Conservation (phyloP, 2,888 invertebrate species). For the Dynastes maya region DNA sequence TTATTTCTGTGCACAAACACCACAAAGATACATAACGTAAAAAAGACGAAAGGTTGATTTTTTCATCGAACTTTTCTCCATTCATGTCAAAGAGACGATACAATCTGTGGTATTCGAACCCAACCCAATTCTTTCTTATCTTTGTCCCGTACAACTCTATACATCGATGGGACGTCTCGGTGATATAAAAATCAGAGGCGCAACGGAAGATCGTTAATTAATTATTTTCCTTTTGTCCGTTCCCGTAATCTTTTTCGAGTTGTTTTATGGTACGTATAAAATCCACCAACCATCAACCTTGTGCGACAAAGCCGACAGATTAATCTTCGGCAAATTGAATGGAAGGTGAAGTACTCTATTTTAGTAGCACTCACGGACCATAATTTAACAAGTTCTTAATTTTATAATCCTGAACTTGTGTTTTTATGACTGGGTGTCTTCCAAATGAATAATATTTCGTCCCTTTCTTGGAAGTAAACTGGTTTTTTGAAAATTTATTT, state of each 20-base stretch:
- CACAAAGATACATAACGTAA: conserved; percentile 18
- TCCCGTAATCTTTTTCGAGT: conserved; percentile 39
- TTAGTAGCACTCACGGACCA: neutral
- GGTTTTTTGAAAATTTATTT: no score
- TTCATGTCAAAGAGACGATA: conserved; percentile 57
- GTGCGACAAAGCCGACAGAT: conserved; percentile 43
- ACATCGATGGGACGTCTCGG: conserved; percentile 52
- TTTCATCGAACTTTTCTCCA: conserved; percentile 52
- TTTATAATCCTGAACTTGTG: conserved; percentile 1
- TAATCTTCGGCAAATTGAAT: conserved; percentile 42
- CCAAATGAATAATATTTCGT: neutral
- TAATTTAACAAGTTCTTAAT: neutral
- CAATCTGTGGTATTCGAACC: conserved; percentile 59
- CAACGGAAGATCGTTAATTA: conserved; percentile 49
- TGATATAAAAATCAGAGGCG: conserved; percentile 49
- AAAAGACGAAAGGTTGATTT: conserved; percentile 24
- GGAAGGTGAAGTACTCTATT: conserved; percentile 19
- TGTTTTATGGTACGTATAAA: conserved; percentile 44
- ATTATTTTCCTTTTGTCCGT: conserved; percentile 43
- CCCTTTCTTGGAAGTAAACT: no score
- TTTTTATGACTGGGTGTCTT: neutral
- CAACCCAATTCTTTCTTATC: conserved; percentile 57
- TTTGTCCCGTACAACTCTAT: conserved; percentile 58
- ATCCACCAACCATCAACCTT: conserved; percentile 39
- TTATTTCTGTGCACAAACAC: conserved; percentile 42